Conservation (phyloP, 2,888 invertebrate species). For the Leptinotarsa haldemani region DNA sequence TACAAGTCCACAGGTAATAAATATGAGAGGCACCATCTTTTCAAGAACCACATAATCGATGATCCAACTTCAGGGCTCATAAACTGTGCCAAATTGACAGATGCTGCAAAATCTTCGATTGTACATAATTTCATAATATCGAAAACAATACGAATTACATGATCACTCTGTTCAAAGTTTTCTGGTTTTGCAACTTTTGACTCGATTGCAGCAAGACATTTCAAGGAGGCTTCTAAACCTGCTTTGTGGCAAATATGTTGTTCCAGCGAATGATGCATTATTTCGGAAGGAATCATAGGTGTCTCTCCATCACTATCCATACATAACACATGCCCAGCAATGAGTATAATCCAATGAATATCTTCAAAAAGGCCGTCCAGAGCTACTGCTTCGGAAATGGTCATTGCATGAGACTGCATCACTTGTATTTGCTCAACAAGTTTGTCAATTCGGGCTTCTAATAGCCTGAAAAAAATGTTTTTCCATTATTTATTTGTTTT, state of each 20-base stretch:
- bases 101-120: constrained; percentile 78
- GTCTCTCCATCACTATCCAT: constrained; percentile 77
- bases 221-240: constrained; percentile 62
- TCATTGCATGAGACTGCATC: constrained; percentile 63
- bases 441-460: constrained; percentile 61
- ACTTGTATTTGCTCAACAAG: constrained; percentile 59
- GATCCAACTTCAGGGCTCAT: constrained; percentile 85
- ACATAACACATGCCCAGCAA: constrained; percentile 77
- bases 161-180: constrained; percentile 64
- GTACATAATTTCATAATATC: constrained; percentile 80
- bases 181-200: constrained; percentile 60
- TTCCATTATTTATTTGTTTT: background rate
- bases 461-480: constrained; percentile 52
- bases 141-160: constrained; percentile 72
- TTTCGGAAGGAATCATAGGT: constrained; percentile 74
- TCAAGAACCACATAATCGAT: constrained; percentile 82
- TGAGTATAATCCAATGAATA: constrained; percentile 88
- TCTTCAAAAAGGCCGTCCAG: constrained; percentile 84
- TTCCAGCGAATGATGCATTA: constrained; percentile 69
- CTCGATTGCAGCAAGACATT: constrained; percentile 48
- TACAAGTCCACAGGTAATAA: constrained; percentile 73
- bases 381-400: constrained; percentile 58
- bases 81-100: constrained; percentile 74
- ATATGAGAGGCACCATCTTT: constrained; percentile 81
- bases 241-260: constrained; percentile 63